Percentiles rank a stretch among this genome's conserved stretches.
phyloP scores from a whole-genome alignment of 2,888 invertebrate species.

The Melikaiella ostensackeni region DNA sequence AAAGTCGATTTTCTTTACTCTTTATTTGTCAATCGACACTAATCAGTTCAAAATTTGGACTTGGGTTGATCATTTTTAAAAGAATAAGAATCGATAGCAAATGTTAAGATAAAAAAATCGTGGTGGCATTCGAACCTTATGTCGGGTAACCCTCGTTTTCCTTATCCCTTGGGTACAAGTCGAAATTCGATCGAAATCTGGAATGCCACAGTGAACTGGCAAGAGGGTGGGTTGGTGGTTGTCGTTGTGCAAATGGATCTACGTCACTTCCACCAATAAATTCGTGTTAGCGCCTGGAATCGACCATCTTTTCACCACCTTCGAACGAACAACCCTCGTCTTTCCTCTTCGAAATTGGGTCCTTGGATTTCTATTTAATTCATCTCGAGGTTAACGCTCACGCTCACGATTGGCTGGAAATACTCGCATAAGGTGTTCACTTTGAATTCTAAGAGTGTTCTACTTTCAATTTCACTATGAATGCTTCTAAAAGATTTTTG shows the following conservation, averaged over 20 bases:
- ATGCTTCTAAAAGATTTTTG: not conserved
- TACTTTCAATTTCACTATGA: not conserved
- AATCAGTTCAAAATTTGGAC: not conserved
- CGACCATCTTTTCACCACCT: constrained; percentile 41
- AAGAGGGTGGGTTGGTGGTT: constrained; percentile 40
- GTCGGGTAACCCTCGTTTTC: constrained; percentile 49
- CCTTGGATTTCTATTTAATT: constrained; percentile 30
- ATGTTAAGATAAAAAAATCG: constrained; percentile 39
- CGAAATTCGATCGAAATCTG: constrained; percentile 54
- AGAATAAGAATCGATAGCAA: constrained; percentile 25
- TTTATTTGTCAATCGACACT: not conserved
- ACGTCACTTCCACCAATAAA: constrained; percentile 53
- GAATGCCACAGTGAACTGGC: constrained; percentile 35
- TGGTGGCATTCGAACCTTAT: constrained; percentile 50
- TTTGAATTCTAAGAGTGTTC: not conserved
- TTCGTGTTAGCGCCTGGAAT: constrained; percentile 50
- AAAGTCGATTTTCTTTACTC: too few relatives aligned
- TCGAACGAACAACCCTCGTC: constrained; percentile 10
- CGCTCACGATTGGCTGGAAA: constrained; percentile 6
- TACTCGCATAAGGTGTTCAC: not conserved
- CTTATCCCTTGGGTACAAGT: constrained; percentile 46
- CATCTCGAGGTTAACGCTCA: not conserved
- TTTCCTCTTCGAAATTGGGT: constrained; percentile 19
- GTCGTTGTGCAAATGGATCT: constrained; percentile 49
- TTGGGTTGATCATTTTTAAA: not conserved